A percentile compares a stretch with the other conserved stretches of the same genome.
These are phyloP conservation scores for Scomber scombrus DNA, from an alignment of 2,113 vertebrate species.

Conservation along the genomic window DNA sequence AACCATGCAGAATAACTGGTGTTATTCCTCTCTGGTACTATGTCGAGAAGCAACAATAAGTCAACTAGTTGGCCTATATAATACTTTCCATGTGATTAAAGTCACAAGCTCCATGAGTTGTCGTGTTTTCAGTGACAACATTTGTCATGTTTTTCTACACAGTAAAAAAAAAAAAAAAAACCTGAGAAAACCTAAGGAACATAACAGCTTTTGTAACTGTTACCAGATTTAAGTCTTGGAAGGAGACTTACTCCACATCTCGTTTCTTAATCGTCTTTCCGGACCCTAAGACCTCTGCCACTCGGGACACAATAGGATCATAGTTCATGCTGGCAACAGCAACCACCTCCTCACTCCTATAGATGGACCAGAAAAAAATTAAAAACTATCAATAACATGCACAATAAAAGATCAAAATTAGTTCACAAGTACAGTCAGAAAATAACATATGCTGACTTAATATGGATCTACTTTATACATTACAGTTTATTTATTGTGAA, in stretches of 20 bases:
- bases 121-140: constrained; percentile 31
- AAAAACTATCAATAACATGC: background rate
- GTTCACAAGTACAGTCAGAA: background rate
- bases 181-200: constrained; percentile 40
- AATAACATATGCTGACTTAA: background rate
- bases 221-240: constrained; percentile 51
- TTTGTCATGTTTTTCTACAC: constrained; percentile 53
- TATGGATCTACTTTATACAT: background rate
- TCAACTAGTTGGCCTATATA: constrained; percentile 6
- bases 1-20: background rate
- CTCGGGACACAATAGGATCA: constrained; percentile 96
- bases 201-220: constrained; percentile 52
- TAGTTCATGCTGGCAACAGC: constrained; percentile 99
- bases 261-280: constrained; percentile 95
- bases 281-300: constrained; percentile 94
- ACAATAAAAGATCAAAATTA: background rate
- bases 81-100: constrained; percentile 54
- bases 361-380: constrained; percentile 33
- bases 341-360: constrained; percentile 95
- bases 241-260: constrained; percentile 95
- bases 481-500: background rate
- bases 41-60: constrained; percentile 18
- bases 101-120: constrained; percentile 41
- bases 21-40: background rate
- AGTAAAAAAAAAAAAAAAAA: constrained; percentile 29